Conservation (phyloP, 2,888 invertebrate genomes). For the Onchidella celtica region DNA sequence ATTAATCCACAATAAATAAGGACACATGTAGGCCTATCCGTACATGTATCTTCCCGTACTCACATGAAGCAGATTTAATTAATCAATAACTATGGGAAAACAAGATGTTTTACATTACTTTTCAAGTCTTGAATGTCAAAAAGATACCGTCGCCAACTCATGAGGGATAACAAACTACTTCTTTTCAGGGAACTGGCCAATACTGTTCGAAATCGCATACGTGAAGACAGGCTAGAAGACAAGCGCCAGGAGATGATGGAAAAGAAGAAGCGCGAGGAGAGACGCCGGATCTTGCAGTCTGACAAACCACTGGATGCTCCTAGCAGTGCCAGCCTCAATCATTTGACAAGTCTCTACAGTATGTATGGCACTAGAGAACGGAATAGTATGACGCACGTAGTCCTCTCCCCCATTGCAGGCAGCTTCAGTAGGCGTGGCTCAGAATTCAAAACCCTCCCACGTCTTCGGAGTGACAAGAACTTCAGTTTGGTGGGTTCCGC, state of each 20-base stretch:
- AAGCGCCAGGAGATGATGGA: constrained; percentile 61
- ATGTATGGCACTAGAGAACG: constrained; percentile 48
- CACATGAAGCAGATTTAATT: too few species aligned
- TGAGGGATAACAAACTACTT: too few species aligned
- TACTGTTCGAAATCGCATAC: constrained; percentile 67
- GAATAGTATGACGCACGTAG: neutral
- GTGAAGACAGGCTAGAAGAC: constrained; percentile 66
- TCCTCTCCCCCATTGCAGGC: neutral
- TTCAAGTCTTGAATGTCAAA: too few species aligned
- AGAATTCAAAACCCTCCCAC: constrained; percentile 1
- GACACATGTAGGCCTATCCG: too few species aligned
- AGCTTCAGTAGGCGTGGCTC: constrained; percentile 25
- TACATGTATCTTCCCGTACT: too few species aligned
- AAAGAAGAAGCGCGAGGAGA: constrained; percentile 62
- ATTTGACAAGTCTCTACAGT: constrained; percentile 52
- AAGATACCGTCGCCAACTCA: too few species aligned
- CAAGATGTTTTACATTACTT: too few species aligned
- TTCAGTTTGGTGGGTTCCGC: neutral
- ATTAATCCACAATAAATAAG: too few species aligned
- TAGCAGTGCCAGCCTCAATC: constrained; percentile 19
- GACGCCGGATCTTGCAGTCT: constrained; percentile 63
- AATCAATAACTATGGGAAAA: too few species aligned
- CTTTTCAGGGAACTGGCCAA: constrained; percentile 59
- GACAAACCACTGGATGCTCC: constrained; percentile 52
- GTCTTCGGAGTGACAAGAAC: neutral